These are phyloP conservation scores for Ichneumon xanthorius DNA, from an alignment of 2,888 invertebrate species.

Conservation along the genomic window DNA sequence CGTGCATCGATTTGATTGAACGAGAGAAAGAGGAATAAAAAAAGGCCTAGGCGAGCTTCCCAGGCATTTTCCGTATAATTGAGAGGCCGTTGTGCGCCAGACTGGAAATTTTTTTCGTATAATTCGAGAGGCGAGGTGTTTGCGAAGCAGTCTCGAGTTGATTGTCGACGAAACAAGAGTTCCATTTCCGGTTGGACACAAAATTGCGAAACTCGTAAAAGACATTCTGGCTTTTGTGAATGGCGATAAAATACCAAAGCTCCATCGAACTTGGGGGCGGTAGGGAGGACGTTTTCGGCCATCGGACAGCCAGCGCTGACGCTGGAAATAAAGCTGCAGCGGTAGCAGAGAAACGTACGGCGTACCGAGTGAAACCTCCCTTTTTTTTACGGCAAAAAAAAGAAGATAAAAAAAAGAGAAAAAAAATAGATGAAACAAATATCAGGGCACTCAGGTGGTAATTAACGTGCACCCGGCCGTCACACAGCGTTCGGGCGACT, in stretches of 20 bases:
- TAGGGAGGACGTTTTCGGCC: neutral
- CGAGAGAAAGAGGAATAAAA: neutral
- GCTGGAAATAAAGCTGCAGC: conserved; percentile 4
- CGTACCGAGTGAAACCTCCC: neutral
- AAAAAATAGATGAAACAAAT: conserved; percentile 6
- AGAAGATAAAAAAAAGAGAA: neutral
- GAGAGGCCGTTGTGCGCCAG: neutral
- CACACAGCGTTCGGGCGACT: neutral
- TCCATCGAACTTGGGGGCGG: neutral
- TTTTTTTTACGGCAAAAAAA: neutral
- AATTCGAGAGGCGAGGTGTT: neutral
- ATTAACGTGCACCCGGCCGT: conserved; percentile 2
- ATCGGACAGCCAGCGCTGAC: conserved; percentile 17
- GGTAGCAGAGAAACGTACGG: neutral
- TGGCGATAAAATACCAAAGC: neutral
- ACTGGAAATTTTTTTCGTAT: neutral
- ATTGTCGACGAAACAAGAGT: neutral
- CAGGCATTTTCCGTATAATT: neutral
- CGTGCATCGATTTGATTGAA: neutral
- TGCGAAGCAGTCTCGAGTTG: neutral
- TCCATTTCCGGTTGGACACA: neutral
- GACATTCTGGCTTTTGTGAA: neutral
- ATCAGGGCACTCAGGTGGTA: neutral
- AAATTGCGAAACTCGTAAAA: neutral
- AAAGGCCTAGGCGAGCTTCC: neutral